Evolutionary conservation across 1,140 invertebrate genomes (phyloP), one percentile per base, ranked within the genome.

Genomic region (Drosophila funebris): DNA sequence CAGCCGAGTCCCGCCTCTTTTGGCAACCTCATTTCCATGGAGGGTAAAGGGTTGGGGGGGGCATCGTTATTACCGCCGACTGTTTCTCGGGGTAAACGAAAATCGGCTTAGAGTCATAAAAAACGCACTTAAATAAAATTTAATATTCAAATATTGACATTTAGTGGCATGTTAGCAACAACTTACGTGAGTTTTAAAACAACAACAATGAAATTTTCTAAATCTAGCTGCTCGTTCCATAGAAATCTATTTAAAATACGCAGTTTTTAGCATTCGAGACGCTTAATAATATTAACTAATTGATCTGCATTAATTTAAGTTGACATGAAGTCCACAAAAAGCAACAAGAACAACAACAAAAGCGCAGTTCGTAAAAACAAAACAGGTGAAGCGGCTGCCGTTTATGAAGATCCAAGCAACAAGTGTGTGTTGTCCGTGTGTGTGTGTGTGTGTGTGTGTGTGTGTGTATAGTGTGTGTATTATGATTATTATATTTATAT

Each of bases 81-180:
- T 62, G 78, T 72, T 88, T 62, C 20, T 24, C 48, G 68, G 78
- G 79, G 75, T 82, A 82, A 71, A 77, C 85, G 72, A 85, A 90
- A 90, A 90, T 90, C 87, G 80, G 85, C 85, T 90, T 90, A 85
- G 69, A 76, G 66, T 67, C 81, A 90, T 90, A 90, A 90, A 90
- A 90, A 82, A 90, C 78, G 85, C 85, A 90, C 81, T 90, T 90
- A 90, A 90, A 82, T 90, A 90, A 90, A 90, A 87, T 90, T 90
- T 90, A 83, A 90, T 90, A 90, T 90, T 90, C 87, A 90, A 90
- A 90, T 90, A 90, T 90, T 90, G 85, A 90, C 85, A 90, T 90
- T 90, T 90, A 90, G 81, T 90, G 80, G 73, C 81, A 90, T 90
- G 85, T 90, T 90, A 90, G 85, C 81, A 82, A 69, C 82, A 87